Evolutionary conservation across 2,888 invertebrate genomes (phyloP).

Genomic region (Sisyra nigra): DNA sequence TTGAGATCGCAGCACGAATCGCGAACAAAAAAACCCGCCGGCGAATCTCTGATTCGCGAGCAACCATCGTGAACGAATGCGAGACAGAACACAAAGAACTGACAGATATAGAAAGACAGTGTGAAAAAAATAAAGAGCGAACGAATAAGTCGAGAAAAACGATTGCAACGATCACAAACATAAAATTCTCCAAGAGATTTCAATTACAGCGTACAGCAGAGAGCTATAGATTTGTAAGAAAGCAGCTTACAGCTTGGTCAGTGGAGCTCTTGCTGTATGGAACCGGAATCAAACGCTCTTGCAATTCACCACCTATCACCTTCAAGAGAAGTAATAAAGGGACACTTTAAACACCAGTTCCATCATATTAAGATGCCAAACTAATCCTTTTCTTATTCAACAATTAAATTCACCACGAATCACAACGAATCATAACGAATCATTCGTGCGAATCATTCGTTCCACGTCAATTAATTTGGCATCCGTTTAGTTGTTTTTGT

Average conservation of each 20-base stretch:
- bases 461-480: too few species aligned
- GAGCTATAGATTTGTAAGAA: conserved; percentile 34
- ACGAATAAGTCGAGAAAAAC: too few species aligned
- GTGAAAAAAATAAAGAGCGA: not conserved
- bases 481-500: too few species aligned
- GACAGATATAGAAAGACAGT: not conserved
- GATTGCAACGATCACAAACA: too few species aligned
- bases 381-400: not conserved
- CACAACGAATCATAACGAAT: too few species aligned
- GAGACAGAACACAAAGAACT: not conserved
- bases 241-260: conserved; percentile 99
- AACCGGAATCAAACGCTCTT: conserved; percentile 99
- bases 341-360: conserved; percentile 58
- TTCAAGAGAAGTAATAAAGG: conserved; percentile 69
- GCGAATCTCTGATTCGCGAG: not conserved
- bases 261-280: conserved; percentile 99
- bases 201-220: conserved; percentile 23
- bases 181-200: too few species aligned
- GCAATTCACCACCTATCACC: conserved; percentile 99
- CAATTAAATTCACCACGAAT: too few species aligned
- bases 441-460: too few species aligned
- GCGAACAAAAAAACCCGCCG: not conserved
- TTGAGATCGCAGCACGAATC: not conserved
- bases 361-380: conserved; percentile 19
- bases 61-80: not conserved